Base-by-base conservation (phyloP, 2,113 vertebrate genomes). In the Percopsis transmontana region DNA sequence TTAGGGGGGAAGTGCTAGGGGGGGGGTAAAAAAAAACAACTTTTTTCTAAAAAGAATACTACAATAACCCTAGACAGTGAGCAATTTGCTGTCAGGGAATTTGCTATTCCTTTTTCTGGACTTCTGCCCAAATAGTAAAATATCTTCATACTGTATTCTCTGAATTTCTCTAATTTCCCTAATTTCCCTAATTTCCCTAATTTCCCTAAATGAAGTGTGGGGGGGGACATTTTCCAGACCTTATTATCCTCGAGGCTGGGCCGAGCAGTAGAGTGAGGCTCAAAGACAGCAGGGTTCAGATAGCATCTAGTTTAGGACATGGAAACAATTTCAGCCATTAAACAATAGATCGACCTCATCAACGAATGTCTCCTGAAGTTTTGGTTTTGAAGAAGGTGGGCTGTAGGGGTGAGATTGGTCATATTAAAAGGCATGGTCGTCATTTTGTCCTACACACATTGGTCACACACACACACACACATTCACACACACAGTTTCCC, bases 381-480 rank as follows among this genome's bases (percentile, higher is more conserved):
- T 24, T 45, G 38, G 45, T 13, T 23, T 19, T 53, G 69, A 19
- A 6, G 19, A 40, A 19, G 56, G 13, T 38, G 33, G 41, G 63
- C 59, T 14, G 33, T 13, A 18, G 8, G 15, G 42, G 33, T 70
- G 51, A 62, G 44, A 62, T 27, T 45, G 44, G 16, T 69, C 74
- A 54, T 72, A 70, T 68, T 73, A 57, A 52, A 44, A 18, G 54
- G 5, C 53, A 71, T 24, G 66, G 59, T 62, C 6, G 47, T 58
- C 53, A 68, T 71, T 82, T 73, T 80, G 71, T 82, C 74, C 55
- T 58, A 72, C 60, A 71, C 54, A 60, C 63, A 66, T 58, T 71
- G 65, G 62, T 52, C 15, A 57, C 21, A 52, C 67, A 64, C 59
- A 40, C 50, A 51, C 24, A 52, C 69, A 62, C 23, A 48, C 39